These are phyloP conservation scores for Daboia siamensis DNA, from an alignment of 2,113 vertebrate genomes.

Conservation along the genomic window DNA sequence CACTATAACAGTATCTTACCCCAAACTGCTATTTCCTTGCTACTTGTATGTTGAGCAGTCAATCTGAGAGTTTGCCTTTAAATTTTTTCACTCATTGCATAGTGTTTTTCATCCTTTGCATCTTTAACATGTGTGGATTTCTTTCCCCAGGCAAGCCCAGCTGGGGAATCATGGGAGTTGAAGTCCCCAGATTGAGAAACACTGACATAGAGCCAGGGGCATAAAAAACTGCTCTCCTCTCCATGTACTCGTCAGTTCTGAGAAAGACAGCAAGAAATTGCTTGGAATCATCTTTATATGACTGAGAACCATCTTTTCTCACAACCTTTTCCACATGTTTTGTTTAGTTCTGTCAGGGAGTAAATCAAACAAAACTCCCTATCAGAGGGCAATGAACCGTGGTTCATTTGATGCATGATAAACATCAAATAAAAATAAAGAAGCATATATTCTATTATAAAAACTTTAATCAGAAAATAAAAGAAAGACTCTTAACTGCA, in stretches of 20 bases:
- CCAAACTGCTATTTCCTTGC: background rate
- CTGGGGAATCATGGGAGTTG: background rate
- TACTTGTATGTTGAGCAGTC: background rate
- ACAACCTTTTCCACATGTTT: background rate
- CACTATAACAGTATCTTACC: background rate
- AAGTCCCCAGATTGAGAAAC: background rate
- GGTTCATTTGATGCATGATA: too few relatives aligned
- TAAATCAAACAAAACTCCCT: too few relatives aligned
- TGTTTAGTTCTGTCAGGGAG: background rate
- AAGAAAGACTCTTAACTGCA: too few relatives aligned
- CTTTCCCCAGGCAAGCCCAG: background rate
- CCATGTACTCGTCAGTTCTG: background rate
- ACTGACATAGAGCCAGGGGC: background rate
- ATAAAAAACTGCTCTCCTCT: background rate
- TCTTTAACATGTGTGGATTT: background rate
- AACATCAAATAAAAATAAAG: too few relatives aligned
- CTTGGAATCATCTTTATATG: background rate
- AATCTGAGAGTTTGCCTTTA: background rate
- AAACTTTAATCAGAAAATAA: too few relatives aligned
- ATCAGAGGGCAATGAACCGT: too few relatives aligned
- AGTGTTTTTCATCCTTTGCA: background rate
- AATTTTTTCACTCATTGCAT: background rate
- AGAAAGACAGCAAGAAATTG: background rate
- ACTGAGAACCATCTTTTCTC: background rate
- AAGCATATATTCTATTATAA: too few relatives aligned